phyloP scores from a whole-genome alignment of 2,888 invertebrate genomes.

The Pollenia angustigena region DNA sequence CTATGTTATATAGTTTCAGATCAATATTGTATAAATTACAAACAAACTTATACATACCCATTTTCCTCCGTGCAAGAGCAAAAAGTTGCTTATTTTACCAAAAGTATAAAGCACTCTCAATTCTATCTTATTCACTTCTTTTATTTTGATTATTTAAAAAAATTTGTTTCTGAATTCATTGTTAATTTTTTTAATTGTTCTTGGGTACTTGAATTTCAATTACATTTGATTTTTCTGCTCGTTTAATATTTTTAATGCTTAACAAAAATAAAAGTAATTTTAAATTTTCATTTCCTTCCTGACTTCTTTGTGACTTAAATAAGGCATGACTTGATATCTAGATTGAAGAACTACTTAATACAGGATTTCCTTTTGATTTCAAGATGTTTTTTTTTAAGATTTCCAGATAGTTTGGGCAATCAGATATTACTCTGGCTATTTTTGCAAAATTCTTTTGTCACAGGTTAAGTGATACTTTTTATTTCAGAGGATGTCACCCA shows the following conservation, averaged over 20 bases:
- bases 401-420: no score
- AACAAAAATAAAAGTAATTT: background rate
- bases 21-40: no score
- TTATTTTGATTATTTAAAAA: background rate
- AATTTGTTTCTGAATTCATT: background rate
- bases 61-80: no score
- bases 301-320: background rate
- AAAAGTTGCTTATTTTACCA: no score
- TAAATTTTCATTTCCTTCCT: background rate
- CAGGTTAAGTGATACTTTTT: slow-evolving; percentile 16
- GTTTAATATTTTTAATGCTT: background rate
- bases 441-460: slow-evolving; percentile 4
- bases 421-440: background rate
- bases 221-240: slow-evolving; percentile 15
- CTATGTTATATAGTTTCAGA: no score
- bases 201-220: background rate
- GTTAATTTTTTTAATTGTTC: background rate
- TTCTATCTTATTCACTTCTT: no score
- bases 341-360: background rate
- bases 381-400: background rate
- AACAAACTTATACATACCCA: no score
- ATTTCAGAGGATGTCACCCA: background rate
- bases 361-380: background rate
- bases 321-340: slow-evolving; percentile 18
- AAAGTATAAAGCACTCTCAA: no score